Conservation (phyloP, 2,113 vertebrate genomes). For the Oreamnos americanus region DNA sequence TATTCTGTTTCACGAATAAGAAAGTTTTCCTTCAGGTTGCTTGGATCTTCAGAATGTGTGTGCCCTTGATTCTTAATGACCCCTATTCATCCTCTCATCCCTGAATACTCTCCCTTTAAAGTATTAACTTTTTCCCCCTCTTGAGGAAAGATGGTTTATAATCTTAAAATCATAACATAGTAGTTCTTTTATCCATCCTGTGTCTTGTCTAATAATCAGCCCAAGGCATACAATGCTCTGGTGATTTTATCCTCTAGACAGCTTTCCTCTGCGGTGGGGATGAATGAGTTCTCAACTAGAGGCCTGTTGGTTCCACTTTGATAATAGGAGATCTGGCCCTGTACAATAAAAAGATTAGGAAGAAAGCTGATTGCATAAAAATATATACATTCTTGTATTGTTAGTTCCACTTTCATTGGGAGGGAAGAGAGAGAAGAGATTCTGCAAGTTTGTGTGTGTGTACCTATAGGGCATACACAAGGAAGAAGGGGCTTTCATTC, state of each 20-base stretch:
- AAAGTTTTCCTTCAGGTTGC: neutral
- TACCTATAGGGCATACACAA: neutral
- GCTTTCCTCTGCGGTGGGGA: neutral
- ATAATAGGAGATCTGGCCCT: neutral
- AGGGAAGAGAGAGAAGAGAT: neutral
- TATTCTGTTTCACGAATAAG: neutral
- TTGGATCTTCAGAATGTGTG: neutral
- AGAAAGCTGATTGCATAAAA: neutral
- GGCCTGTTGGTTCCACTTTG: neutral
- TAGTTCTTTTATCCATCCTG: neutral
- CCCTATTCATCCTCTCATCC: neutral
- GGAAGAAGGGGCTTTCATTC: neutral
- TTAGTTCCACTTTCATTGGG: neutral
- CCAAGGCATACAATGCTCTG: too few species aligned
- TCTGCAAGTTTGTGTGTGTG: neutral
- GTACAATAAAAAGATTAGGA: neutral
- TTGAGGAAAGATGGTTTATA: neutral
- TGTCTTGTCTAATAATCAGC: neutral
- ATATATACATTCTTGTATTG: neutral
- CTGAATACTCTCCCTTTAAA: neutral
- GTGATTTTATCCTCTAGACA: neutral
- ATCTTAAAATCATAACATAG: neutral
- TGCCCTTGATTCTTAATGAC: neutral
- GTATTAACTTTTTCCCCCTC: neutral
- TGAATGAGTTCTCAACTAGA: neutral